These are phyloP conservation scores for Dermatemys mawii DNA, from an alignment of 2,113 vertebrate species.

Conservation along the genomic window DNA sequence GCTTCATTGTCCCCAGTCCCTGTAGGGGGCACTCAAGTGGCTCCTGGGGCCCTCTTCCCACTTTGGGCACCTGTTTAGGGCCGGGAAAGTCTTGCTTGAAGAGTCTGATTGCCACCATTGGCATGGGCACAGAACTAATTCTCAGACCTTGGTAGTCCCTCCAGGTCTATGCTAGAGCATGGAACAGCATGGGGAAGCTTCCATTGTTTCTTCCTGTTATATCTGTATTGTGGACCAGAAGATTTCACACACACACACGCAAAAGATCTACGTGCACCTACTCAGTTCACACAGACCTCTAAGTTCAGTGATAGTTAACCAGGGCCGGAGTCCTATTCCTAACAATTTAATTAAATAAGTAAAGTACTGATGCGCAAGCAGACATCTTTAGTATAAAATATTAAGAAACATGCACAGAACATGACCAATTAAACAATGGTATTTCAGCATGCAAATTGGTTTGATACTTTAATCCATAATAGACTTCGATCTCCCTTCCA, in stretches of 20 bases:
- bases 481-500: conserved; percentile 19
- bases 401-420: accelerated
- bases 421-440: not conserved
- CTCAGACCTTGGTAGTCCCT: not conserved
- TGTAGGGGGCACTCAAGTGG: not conserved
- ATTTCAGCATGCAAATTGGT: not conserved
- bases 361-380: not conserved
- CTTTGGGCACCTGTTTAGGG: not conserved
- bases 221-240: accelerated
- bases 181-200: not conserved
- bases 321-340: not conserved
- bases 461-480: not conserved
- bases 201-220: not conserved
- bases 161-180: not conserved
- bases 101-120: not conserved
- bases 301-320: not conserved
- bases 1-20: not conserved
- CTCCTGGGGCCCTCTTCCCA: not conserved
- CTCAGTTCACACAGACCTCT: not conserved
- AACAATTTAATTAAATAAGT: not conserved
- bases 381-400: not conserved
- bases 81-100: not conserved
- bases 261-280: accelerated
- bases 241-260: not conserved
- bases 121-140: not conserved